These are phyloP conservation scores for Loxodonta africana DNA, from an alignment of 2,113 vertebrate species.

Conservation along the genomic window DNA sequence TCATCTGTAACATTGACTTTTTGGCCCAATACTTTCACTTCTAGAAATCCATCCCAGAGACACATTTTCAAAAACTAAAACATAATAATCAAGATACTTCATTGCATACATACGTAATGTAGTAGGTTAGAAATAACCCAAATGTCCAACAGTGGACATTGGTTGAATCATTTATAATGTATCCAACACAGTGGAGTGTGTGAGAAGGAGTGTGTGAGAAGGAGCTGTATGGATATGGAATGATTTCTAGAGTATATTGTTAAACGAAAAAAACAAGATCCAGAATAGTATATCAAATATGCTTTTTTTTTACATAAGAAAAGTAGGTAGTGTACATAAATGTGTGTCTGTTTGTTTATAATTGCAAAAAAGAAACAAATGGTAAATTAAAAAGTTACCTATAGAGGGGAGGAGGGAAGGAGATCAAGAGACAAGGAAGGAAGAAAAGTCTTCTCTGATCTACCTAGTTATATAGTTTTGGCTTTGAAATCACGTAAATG, in stretches of 20 bases:
- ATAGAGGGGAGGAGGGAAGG: not conserved
- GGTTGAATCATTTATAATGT: not conserved
- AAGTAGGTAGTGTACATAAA: not conserved
- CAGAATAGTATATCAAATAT: not conserved
- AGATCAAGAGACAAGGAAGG: not conserved
- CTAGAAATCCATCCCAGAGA: not conserved
- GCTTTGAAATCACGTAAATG: not conserved
- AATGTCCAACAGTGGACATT: not conserved
- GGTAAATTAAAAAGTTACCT: not conserved
- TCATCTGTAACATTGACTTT: not conserved
- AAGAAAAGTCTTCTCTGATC: not conserved
- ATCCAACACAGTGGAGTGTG: not conserved
- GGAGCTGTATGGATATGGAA: not conserved
- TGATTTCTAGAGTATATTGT: not conserved
- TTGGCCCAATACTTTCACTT: not conserved
- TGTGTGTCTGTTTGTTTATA: not conserved
- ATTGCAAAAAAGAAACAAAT: not conserved
- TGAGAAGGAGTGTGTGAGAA: too few relatives aligned
- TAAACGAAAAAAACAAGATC: not conserved
- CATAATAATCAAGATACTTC: not conserved
- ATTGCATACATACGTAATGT: not conserved
- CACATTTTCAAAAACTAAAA: not conserved
- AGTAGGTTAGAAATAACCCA: not conserved
- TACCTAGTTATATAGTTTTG: not conserved
- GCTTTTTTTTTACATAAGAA: not conserved